These are phyloP conservation scores for Verasper variegatus DNA, from an alignment of 2,113 vertebrate species.

Conservation along the genomic window DNA sequence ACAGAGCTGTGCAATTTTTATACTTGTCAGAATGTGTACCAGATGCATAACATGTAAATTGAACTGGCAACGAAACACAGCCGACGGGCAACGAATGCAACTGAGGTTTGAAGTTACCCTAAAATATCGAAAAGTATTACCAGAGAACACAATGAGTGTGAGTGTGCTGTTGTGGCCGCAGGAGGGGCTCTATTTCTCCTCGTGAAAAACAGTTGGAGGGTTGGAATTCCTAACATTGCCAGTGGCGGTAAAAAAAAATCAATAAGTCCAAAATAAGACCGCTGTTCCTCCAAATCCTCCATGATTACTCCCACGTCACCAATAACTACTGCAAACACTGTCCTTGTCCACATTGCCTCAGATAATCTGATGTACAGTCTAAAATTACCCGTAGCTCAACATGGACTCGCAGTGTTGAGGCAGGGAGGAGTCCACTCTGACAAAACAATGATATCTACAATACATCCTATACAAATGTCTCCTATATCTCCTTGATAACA, in stretches of 20 bases:
- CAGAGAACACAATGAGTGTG: slow-evolving; percentile 38
- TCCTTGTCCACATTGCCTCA: slow-evolving; percentile 30
- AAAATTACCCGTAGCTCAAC: slow-evolving; percentile 37
- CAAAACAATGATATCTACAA: not conserved
- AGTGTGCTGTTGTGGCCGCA: slow-evolving; percentile 34
- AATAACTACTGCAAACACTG: slow-evolving; percentile 58
- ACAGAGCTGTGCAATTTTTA: slow-evolving; percentile 69
- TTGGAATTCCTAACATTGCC: slow-evolving; percentile 53
- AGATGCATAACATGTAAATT: slow-evolving; percentile 76
- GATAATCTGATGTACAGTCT: slow-evolving; percentile 38
- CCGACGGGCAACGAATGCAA: slow-evolving; percentile 49
- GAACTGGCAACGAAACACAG: slow-evolving; percentile 69
- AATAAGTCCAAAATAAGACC: slow-evolving; percentile 66
- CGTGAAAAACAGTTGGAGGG: slow-evolving; percentile 10
- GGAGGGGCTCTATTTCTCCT: slow-evolving; percentile 51
- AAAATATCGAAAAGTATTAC: slow-evolving; percentile 58
- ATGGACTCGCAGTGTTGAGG: slow-evolving; percentile 13
- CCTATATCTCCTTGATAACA: slow-evolving; percentile 34
- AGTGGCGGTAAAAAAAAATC: slow-evolving; percentile 61
- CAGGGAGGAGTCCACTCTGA: not conserved
- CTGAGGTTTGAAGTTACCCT: slow-evolving; percentile 30
- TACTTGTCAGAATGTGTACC: slow-evolving; percentile 72
- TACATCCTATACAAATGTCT: not conserved
- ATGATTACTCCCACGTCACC: slow-evolving; percentile 65
- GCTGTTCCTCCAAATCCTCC: slow-evolving; percentile 59